Conservation (phyloP, 2,888 invertebrate species). For the Omphaloscelis lunosa region DNA sequence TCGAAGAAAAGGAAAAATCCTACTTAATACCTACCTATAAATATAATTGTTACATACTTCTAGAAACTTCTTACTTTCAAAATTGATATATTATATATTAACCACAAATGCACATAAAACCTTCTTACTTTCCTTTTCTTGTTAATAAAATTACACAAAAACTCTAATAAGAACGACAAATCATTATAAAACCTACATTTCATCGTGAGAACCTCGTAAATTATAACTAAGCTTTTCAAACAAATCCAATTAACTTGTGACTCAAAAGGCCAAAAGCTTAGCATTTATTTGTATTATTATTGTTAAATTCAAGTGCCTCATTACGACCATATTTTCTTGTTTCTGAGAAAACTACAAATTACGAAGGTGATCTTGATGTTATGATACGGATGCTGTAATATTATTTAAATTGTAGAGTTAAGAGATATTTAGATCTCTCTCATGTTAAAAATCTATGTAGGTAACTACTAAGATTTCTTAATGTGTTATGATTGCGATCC, state of each 20-base stretch:
- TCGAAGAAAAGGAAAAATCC: neutral
- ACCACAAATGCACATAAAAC: slow-evolving; percentile 43
- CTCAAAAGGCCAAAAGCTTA: slow-evolving; percentile 41
- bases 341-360: slow-evolving; percentile 86
- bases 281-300: slow-evolving; percentile 66
- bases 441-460: neutral
- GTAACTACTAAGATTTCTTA: slow-evolving; percentile 1
- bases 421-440: slow-evolving; percentile 74
- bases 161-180: slow-evolving; percentile 2
- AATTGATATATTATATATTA: slow-evolving; percentile 38
- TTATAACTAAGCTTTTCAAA: slow-evolving; percentile 58
- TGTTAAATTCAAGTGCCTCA: slow-evolving; percentile 69
- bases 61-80: slow-evolving; percentile 17
- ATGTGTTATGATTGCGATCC: neutral
- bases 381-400: slow-evolving; percentile 72
- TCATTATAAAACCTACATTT: slow-evolving; percentile 19
- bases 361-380: slow-evolving; percentile 82
- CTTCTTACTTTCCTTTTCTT: slow-evolving; percentile 30
- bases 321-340: slow-evolving; percentile 73
- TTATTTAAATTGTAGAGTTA: slow-evolving; percentile 76
- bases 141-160: slow-evolving; percentile 24
- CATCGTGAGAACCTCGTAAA: slow-evolving; percentile 62
- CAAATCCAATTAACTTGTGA: slow-evolving; percentile 75
- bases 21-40: neutral
- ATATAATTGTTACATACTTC: neutral